Evolutionary conservation across 2,888 invertebrate species (phyloP).

Genomic region (Andrena marginata): DNA sequence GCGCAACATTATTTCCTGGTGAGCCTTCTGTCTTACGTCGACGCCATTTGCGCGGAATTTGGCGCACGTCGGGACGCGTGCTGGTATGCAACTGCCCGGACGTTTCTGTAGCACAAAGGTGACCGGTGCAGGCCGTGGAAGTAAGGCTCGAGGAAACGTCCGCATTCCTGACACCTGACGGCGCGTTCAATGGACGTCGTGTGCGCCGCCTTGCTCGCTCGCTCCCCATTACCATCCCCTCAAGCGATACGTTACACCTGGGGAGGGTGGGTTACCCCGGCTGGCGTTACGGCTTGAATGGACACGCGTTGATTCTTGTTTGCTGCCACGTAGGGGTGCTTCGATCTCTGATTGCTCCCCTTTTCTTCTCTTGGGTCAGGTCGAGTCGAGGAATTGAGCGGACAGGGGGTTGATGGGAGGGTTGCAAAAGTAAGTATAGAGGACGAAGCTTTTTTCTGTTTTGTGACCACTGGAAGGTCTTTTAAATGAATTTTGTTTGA

Average conservation of each 20-base stretch:
- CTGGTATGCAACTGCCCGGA: constrained; percentile 47
- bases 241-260: constrained; percentile 22
- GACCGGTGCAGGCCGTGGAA: constrained; percentile 26
- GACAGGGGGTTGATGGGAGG: neutral
- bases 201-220: constrained; percentile 10
- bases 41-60: constrained; percentile 72
- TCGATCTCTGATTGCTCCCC: constrained; percentile 18
- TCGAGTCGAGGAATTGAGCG: neutral
- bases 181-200: constrained; percentile 47
- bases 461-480: no score
- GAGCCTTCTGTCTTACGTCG: constrained; percentile 61
- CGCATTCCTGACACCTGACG: constrained; percentile 65
- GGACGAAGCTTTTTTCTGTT: neutral
- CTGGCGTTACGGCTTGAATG: constrained; percentile 11
- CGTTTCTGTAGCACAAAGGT: constrained; percentile 56
- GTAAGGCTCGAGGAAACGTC: constrained; percentile 53
- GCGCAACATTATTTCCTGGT: constrained; percentile 75
- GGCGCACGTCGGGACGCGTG: constrained; percentile 49
- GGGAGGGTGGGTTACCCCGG: neutral
- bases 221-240: constrained; percentile 18
- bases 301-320: constrained; percentile 30
- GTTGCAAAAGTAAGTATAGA: neutral
- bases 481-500: no score
- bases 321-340: neutral
- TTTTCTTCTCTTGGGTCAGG: neutral